Evolutionary conservation across 1,140 invertebrate genomes (phyloP).

Genomic region (Pygmarrhopalites habei): DNA sequence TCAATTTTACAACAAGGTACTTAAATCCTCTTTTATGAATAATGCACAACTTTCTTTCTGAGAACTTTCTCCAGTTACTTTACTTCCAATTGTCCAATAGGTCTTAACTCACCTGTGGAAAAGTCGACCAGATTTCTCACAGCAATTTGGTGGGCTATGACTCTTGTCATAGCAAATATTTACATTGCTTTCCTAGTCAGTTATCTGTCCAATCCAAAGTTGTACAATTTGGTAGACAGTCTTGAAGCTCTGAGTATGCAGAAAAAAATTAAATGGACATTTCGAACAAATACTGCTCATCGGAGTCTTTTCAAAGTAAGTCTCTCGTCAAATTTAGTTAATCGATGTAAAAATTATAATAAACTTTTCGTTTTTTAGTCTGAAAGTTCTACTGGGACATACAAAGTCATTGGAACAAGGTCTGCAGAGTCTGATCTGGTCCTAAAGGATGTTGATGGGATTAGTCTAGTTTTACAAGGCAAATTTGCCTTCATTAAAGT

Average conservation of each 20-base stretch:
- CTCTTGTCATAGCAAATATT: slow-evolving; percentile 41
- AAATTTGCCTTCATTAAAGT: slow-evolving; percentile 41
- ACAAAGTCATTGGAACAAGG: slow-evolving; percentile 29
- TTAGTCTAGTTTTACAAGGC: slow-evolving; percentile 36
- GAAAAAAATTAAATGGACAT: slow-evolving; percentile 38
- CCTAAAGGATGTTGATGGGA: slow-evolving; percentile 31
- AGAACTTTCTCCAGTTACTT: background rate
- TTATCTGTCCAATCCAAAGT: slow-evolving; percentile 39
- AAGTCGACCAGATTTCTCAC: slow-evolving; percentile 40
- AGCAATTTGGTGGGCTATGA: slow-evolving; percentile 40
- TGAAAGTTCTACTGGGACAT: slow-evolving; percentile 24
- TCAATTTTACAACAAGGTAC: slow-evolving; percentile 38
- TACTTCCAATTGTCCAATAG: slow-evolving; percentile 7
- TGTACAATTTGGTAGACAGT: slow-evolving; percentile 31
- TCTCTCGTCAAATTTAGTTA: background rate
- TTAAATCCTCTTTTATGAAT: background rate
- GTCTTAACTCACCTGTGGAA: slow-evolving; percentile 24
- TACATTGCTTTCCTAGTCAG: slow-evolving; percentile 41
- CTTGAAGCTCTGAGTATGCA: slow-evolving; percentile 37
- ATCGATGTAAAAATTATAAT: background rate
- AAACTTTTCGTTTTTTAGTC: background rate
- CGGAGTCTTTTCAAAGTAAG: slow-evolving; percentile 39
- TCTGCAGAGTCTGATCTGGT: slow-evolving; percentile 22
- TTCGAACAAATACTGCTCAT: slow-evolving; percentile 33
- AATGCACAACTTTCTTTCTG: background rate